Percentiles rank a stretch among this genome's conserved stretches.
Evolutionary conservation across 35 echinoderm and acorn worm species (phyloP).

Genomic region (Patiria miniata): DNA sequence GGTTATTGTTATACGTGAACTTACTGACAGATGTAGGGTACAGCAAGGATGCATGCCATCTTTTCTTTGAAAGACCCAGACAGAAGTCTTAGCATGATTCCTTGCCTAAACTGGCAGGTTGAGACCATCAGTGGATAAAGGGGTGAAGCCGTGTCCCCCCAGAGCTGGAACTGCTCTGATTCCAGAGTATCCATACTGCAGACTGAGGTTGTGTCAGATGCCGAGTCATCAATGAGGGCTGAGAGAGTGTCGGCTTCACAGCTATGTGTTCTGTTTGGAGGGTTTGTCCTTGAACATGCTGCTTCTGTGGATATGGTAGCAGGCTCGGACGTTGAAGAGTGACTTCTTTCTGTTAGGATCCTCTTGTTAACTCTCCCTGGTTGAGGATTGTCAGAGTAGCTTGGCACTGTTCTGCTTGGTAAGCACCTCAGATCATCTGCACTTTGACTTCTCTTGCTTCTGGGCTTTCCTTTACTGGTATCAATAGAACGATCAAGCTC

Average conservation of each 20-base stretch:
- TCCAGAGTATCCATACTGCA: conserved; percentile 13
- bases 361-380: no score
- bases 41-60: background rate
- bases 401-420: background rate
- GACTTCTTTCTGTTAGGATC: no score
- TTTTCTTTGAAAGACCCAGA: background rate
- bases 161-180: background rate
- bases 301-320: no score
- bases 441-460: background rate
- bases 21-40: conserved; percentile 16
- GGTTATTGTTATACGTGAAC: background rate
- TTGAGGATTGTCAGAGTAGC: no score
- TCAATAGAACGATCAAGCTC: background rate
- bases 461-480: no score
- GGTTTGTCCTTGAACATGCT: background rate
- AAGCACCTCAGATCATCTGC: background rate
- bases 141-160: background rate
- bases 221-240: background rate
- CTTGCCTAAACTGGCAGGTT: conserved; percentile 19
- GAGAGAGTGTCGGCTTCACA: background rate
- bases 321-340: no score
- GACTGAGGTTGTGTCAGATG: conserved; percentile 4
- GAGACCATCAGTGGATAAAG: background rate
- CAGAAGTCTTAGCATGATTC: background rate
- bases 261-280: background rate